Evolutionary conservation across 1,140 invertebrate genomes (phyloP), one percentile per base, ranked within the genome.

Genomic region (Lethocerus indicus): DNA sequence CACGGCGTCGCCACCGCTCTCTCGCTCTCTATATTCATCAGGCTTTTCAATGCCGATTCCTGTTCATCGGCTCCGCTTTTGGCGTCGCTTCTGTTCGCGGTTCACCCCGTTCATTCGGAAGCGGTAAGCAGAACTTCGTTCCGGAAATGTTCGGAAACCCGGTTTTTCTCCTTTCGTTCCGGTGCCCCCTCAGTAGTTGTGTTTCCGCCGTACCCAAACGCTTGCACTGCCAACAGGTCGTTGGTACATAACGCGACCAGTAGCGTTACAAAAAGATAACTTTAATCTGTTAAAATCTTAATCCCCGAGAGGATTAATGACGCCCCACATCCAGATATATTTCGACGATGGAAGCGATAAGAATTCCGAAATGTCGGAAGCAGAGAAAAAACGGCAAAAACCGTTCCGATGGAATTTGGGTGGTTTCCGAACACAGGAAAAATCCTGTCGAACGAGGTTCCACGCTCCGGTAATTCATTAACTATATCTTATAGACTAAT

Each of bases 71-170:
- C 64, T 54, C 62, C 72, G 50, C 79, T 78, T 63, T 62, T 80
- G 51, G 71, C 80, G 27, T 70, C 87, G 43, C 56, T 85, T 1
- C 60, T 96, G 35, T 98, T 95, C 73, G 75, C 87, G 42, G 79
- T 88, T 25, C 83, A 87, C 69, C 83, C 83, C 21, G 63, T 86
- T 51, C 83, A 87, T 59, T 70, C 75, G 50, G 81, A 84, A 68
- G 76, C 77, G 58, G 79, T 81, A 64, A 69, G 72, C 69, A 12
- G 16, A 32, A 12, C 16, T 32, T 32, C 29, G 9, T 32, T 32
- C 16, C 16, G 29, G 9, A 32, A 32, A 12, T 32, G 9, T 32
- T 32, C 29, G 9, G 9, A 32, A 12, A 16, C 16, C 9, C 16
- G 9, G 16, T 16, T 32, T 32, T 9, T 32, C 23, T 26, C 43